Evolutionary conservation across 1,140 invertebrate genomes (phyloP), one percentile per base, ranked within the genome.

Genomic region (Achroia grisella): DNA sequence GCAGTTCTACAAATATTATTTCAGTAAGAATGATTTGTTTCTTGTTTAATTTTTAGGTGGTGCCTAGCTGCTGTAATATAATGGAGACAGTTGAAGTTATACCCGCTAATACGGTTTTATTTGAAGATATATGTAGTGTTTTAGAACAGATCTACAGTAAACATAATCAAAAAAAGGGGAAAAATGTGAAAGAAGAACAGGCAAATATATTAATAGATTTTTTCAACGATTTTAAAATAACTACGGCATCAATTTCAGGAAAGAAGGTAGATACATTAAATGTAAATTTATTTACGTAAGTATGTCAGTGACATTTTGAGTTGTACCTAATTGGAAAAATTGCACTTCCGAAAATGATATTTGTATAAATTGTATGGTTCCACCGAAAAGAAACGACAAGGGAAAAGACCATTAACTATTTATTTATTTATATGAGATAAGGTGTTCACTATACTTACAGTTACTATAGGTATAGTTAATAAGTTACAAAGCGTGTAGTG

Each of bases 81-180:
- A 57, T 65, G 52, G 39, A 48, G 10, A 41, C 44, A 27, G 34
- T 42, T 44, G 51, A 65, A 58, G 41, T 50, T 37, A 55, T 57
- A 10, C 70, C 78, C 42, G 79, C 71, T 36, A 65, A 72, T 41
- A 37, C 64, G 9, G 54, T 77, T 36, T 43, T 49, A 39, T 87
- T 86, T 56, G 63, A 64, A 48, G 67, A 79, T 32, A 53, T 87
- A 8, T 81, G 81, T 51, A 39, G 54, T 32, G 12, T 80, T 6
- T 63, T 85, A 42, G 75, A 86, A 47, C 48, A 63, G 40, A 35
- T 86, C 42, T 48, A 51, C 31, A 84, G 75, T 56, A 69, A 62
- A 34, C 31, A 15, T 23, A 33, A 43, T 10, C 35, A 17, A 35
- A 2, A 23, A 3, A 23, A 23, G 17, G 6, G 6, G 6, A 44